phyloP scores from a whole-genome alignment of 2,888 invertebrate species.

The Hypercompe scribonia region DNA sequence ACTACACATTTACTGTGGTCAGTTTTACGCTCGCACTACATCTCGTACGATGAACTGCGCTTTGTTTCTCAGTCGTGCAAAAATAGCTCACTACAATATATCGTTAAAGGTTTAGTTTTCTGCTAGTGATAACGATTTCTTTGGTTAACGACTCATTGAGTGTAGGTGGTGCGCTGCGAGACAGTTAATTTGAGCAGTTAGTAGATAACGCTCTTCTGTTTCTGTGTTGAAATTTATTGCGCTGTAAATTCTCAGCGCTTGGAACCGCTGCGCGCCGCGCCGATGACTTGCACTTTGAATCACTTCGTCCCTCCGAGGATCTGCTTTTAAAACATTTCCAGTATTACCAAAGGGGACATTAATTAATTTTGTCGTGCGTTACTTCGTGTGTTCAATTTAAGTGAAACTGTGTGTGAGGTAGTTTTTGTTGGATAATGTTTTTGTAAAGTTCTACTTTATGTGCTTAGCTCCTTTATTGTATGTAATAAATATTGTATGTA shows the following conservation, averaged over 20 bases:
- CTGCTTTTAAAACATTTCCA: constrained; percentile 75
- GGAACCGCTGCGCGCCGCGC: constrained; percentile 45
- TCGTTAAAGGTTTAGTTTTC: constrained; percentile 47
- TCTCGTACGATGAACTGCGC: constrained; percentile 57
- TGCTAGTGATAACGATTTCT: constrained; percentile 51
- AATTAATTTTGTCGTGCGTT: constrained; percentile 80
- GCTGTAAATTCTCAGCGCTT: constrained; percentile 71
- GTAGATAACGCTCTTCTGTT: constrained; percentile 76
- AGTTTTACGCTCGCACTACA: constrained; percentile 58
- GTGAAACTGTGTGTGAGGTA: constrained; percentile 63
- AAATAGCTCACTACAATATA: constrained; percentile 49
- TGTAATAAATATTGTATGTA: too few species aligned
- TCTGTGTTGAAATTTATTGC: constrained; percentile 77
- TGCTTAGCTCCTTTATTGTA: neutral
- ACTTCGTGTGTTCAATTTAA: constrained; percentile 71
- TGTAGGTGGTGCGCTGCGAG: constrained; percentile 61
- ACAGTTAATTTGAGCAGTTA: constrained; percentile 82
- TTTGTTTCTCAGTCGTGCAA: constrained; percentile 50
- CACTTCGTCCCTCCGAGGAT: constrained; percentile 61
- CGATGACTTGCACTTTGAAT: constrained; percentile 78
- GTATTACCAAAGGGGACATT: constrained; percentile 71
- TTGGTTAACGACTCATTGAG: constrained; percentile 54
- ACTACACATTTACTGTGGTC: constrained; percentile 52
- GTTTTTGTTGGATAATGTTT: constrained; percentile 56
- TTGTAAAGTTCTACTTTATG: constrained; percentile 16